Percentiles rank a stretch among this genome's conserved stretches.
phyloP scores from a whole-genome alignment of 1,140 invertebrate species.

The Micrasema minimum region DNA sequence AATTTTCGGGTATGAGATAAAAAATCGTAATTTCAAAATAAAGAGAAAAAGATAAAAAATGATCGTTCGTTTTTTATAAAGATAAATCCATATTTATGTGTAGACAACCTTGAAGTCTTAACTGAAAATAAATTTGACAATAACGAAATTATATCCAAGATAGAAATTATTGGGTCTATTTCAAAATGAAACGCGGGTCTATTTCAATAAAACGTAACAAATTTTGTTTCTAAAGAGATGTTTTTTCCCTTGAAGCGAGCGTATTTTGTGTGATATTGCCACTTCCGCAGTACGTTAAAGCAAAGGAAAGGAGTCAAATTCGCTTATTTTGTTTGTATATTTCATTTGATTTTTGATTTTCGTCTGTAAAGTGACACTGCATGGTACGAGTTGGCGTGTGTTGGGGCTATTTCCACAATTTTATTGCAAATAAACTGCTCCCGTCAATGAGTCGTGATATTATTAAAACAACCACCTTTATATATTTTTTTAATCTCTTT shows the following conservation, averaged over 20 bases:
- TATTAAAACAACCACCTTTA: conserved; percentile 28
- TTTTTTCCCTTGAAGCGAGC: neutral
- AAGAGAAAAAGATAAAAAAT: no score
- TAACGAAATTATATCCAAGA: no score
- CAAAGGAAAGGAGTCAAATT: neutral
- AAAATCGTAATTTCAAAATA: no score
- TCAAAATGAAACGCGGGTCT: no score
- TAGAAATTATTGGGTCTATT: no score
- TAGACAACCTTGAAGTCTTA: no score
- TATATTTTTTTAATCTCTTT: neutral
- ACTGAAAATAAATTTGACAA: no score
- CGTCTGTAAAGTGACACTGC: conserved; percentile 43
- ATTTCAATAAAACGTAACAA: no score
- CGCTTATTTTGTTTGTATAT: conserved; percentile 22
- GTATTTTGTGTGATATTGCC: neutral
- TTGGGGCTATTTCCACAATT: conserved; percentile 42
- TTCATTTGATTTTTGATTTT: conserved; percentile 31
- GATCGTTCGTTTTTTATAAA: no score
- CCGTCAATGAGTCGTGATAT: conserved; percentile 50
- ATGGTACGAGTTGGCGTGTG: conserved; percentile 49
- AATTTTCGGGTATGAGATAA: no score
- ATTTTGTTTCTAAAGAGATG: neutral
- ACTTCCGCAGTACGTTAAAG: conserved; percentile 1
- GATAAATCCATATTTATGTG: no score
- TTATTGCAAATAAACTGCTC: conserved; percentile 52